A percentile compares a stretch with the other conserved stretches of the same genome.
Conservation (phyloP, 1,140 invertebrate species). For the Drosophila orena region DNA sequence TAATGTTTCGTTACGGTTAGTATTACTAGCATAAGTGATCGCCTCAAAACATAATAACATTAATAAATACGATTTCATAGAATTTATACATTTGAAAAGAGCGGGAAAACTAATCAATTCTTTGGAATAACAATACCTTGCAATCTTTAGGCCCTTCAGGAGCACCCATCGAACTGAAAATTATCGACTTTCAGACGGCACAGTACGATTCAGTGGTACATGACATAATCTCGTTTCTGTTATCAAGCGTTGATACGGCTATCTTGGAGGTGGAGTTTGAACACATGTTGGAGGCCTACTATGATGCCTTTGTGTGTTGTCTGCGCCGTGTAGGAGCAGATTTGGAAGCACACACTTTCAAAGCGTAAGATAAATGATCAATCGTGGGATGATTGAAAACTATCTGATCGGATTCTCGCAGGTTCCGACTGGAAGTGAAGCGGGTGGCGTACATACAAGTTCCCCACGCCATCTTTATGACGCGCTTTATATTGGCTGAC, state of each 20-base stretch:
- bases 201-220: slow-evolving; percentile 85
- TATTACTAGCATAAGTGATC: neutral
- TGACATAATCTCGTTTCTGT: slow-evolving; percentile 87
- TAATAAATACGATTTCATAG: too few species aligned
- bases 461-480: slow-evolving; percentile 74
- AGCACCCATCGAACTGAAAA: slow-evolving; percentile 85
- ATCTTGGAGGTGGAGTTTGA: slow-evolving; percentile 85
- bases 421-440: slow-evolving; percentile 65
- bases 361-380: slow-evolving; percentile 42
- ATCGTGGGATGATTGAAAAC: neutral
- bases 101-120: too few species aligned
- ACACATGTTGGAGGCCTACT: slow-evolving; percentile 86
- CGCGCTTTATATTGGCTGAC: slow-evolving; percentile 68
- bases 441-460: slow-evolving; percentile 68
- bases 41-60: too few species aligned
- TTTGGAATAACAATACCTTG: too few species aligned
- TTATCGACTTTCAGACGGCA: slow-evolving; percentile 88
- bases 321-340: slow-evolving; percentile 61
- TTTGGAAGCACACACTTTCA: slow-evolving; percentile 38
- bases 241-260: slow-evolving; percentile 85
- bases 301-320: slow-evolving; percentile 84
- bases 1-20: slow-evolving; percentile 85
- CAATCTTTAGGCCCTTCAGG: slow-evolving; percentile 50
- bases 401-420: slow-evolving; percentile 16
- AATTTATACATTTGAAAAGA: too few species aligned